phyloP scores from a whole-genome alignment of 1,140 invertebrate genomes.

The Gonatopus flavifemur region DNA sequence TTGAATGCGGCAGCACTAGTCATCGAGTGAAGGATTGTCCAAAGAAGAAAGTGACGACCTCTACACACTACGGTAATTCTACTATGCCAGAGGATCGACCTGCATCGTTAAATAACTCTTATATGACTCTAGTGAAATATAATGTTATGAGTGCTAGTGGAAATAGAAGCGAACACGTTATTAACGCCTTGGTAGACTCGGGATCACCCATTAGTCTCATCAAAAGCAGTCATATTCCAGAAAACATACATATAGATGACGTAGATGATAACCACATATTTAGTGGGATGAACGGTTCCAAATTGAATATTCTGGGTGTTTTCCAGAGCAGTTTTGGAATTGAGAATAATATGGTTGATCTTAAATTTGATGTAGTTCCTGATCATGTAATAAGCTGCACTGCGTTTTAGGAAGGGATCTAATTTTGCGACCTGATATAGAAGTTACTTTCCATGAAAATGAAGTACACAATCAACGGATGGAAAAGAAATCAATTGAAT shows the following conservation, averaged over 20 bases:
- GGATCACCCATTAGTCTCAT: constrained; percentile 1
- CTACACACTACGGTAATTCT: background rate
- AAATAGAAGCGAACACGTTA: background rate
- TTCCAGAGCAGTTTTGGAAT: background rate
- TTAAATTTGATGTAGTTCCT: constrained; percentile 1
- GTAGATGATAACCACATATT: background rate
- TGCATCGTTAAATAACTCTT: background rate
- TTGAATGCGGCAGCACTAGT: background rate
- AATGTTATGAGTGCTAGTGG: background rate
- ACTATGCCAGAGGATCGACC: too few species aligned
- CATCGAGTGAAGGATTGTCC: background rate
- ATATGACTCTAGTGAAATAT: background rate
- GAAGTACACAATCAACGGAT: background rate
- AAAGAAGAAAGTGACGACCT: background rate
- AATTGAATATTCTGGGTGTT: background rate
- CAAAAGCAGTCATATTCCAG: background rate
- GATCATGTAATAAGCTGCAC: background rate
- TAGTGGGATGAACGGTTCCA: background rate
- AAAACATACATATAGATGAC: background rate
- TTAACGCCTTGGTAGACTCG: background rate
- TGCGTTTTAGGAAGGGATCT: background rate
- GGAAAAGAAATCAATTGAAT: background rate
- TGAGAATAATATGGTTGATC: background rate
- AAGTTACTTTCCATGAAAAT: background rate
- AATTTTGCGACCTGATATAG: background rate